Conservation (phyloP, 2,888 invertebrate genomes). For the Tigriopus californicus region DNA sequence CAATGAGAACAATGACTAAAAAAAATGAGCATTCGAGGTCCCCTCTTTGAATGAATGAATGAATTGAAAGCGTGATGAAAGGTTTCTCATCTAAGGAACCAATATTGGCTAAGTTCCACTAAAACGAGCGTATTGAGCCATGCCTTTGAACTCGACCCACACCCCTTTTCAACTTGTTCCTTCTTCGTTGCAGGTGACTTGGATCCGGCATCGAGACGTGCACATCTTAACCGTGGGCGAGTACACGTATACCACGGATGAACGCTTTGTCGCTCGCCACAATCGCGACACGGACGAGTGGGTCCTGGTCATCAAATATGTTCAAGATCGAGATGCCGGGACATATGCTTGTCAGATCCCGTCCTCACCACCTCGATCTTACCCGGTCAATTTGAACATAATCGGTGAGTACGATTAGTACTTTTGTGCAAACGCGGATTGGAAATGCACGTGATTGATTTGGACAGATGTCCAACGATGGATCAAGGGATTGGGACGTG, state of each 20-base stretch:
- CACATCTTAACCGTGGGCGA: slow-evolving; percentile 15
- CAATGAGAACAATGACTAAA: too few relatives aligned
- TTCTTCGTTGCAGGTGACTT: slow-evolving; percentile 11
- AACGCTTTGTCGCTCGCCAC: slow-evolving; percentile 11
- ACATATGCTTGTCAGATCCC: slow-evolving; percentile 21
- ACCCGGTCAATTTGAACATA: slow-evolving; percentile 20
- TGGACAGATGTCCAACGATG: too few relatives aligned
- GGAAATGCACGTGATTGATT: too few relatives aligned
- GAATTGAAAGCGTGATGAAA: too few relatives aligned
- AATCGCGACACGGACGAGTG: slow-evolving; percentile 14
- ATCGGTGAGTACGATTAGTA: slow-evolving; percentile 20
- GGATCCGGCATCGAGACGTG: slow-evolving; percentile 12
- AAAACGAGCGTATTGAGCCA: too few relatives aligned
- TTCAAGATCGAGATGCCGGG: slow-evolving; percentile 22
- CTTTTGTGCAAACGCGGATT: too few relatives aligned
- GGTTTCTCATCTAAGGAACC: too few relatives aligned
- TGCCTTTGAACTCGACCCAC: too few relatives aligned
- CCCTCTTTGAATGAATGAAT: too few relatives aligned
- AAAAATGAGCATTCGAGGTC: too few relatives aligned
- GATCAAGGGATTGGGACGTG: too few relatives aligned
- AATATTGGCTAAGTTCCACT: too few relatives aligned
- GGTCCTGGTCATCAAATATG: slow-evolving; percentile 15
- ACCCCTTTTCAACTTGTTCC: neutral
- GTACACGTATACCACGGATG: slow-evolving; percentile 14
- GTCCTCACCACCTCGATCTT: slow-evolving; percentile 20